Percentiles rank a stretch among this genome's conserved stretches.
Conservation (phyloP, 2,888 invertebrate species). For the Dasysyrphus tricinctus region DNA sequence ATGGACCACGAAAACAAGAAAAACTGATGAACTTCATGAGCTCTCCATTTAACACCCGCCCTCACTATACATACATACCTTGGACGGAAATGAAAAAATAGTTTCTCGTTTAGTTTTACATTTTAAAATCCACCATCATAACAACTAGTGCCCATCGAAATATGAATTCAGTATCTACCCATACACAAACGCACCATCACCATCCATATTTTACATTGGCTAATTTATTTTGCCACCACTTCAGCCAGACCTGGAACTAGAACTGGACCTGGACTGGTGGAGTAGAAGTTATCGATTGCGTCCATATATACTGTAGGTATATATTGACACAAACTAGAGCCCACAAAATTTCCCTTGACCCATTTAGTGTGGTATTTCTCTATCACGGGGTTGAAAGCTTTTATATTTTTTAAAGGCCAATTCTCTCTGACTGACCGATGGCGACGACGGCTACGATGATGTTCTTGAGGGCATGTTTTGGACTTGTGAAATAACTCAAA, state of each 20-base stretch:
- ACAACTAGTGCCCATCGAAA: neutral
- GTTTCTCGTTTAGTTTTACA: neutral
- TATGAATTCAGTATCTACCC: neutral
- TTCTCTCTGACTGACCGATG: neutral
- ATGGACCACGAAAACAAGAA: too few relatives aligned
- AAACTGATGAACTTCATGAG: too few relatives aligned
- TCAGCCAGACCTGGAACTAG: constrained; percentile 10
- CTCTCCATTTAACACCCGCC: too few relatives aligned
- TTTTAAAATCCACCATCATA: neutral
- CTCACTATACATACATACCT: too few relatives aligned
- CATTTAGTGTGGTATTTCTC: constrained; percentile 27
- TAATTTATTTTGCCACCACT: constrained; percentile 15
- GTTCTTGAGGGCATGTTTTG: constrained; percentile 32
- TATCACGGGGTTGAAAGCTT: constrained; percentile 6
- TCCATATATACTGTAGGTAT: neutral
- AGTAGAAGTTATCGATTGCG: constrained; percentile 49
- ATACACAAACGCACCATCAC: neutral
- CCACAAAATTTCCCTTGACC: constrained; percentile 48
- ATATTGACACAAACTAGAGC: constrained; percentile 47
- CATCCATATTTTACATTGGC: neutral
- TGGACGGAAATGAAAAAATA: neutral
- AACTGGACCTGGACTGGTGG: neutral
- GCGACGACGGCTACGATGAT: neutral
- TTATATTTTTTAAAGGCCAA: constrained; percentile 1
- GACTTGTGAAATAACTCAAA: constrained; percentile 15